phyloP scores from a whole-genome alignment of 2,888 invertebrate genomes.

The Steinernema carpocapsae region DNA sequence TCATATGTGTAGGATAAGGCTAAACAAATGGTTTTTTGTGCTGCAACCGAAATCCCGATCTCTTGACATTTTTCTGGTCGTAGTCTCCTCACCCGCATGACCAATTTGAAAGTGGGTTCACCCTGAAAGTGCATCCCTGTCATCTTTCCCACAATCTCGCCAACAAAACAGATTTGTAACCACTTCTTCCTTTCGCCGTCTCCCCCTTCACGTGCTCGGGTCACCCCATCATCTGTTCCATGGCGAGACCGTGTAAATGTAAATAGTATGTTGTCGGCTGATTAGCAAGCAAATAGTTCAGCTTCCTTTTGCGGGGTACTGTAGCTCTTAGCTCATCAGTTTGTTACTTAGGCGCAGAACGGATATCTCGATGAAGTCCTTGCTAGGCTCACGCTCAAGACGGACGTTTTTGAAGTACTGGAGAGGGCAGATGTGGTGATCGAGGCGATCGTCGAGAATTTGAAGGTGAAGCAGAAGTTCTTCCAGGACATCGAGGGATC shows the following conservation, averaged over 20 bases:
- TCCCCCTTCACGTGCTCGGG: background rate
- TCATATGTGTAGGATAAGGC: no score
- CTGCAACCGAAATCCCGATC: no score
- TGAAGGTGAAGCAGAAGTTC: conserved; percentile 79
- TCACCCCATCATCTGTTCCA: conserved; percentile 28
- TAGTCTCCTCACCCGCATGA: no score
- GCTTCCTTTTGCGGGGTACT: no score
- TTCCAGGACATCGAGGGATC: conserved; percentile 78
- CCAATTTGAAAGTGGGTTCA: no score
- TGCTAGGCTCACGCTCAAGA: conserved; percentile 42
- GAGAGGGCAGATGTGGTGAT: conserved; percentile 79
- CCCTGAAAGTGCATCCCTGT: no score
- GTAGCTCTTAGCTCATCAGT: no score
- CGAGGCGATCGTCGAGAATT: conserved; percentile 85
- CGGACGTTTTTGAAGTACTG: conserved; percentile 60
- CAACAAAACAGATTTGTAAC: no score
- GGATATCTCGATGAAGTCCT: conserved; percentile 44
- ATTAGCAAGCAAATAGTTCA: background rate
- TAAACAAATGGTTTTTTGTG: no score
- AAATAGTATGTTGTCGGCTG: conserved; percentile 4
- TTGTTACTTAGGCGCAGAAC: conserved; percentile 47
- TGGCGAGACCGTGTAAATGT: background rate
- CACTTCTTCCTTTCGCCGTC: background rate
- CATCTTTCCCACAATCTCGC: no score
- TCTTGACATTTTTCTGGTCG: no score